Base-by-base conservation (phyloP, 2,888 invertebrate genomes). In the Pseudococcus viburni region DNA sequence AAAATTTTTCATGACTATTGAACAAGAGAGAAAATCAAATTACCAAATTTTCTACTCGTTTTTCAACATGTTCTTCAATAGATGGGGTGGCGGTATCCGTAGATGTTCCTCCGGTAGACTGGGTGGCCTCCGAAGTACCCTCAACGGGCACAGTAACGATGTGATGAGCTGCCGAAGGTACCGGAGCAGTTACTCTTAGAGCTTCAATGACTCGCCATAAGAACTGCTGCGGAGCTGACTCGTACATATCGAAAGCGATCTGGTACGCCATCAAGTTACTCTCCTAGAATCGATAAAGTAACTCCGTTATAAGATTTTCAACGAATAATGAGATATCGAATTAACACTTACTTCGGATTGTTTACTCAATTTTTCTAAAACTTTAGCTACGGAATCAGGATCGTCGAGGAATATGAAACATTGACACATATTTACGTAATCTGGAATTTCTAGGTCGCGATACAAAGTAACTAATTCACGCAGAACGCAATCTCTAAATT, bases 351-450 rank as follows among this genome's bases (percentile, higher is more conserved):
- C 93, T 91, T 95, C 94, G 17, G 93, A 92, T 4, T 96, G 96
- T 91, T 95, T 94, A 39, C 96, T 96, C 0, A 99, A 93, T 92
- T 96, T 96, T 91, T 98, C 98, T 9, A 99, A 93, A 89, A 99
- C 95, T 92, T 97, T 96, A 19, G 98, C 98, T 0, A 99, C 98
- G 46, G 97, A 95, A 22, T 96, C 92, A 0, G 98, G 96, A 92
- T 99, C 98, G 91, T 99, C 98, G 84, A 99, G 93, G 92, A 98
- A 99, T 90, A 99, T 99, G 89, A 99, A 94, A 92, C 99, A 99
- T 92, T 99, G 97, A 91, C 98, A 98, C 96, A 99, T 98, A 92
- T 97, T 99, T 22, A 99, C 98, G 92, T 98, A 99, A 92, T 99
- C 99, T 0, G 99, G 98, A 46, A 96, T 95, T 39, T 95, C 94